These are phyloP conservation scores for Puntigrus tetrazona DNA, from an alignment of 2,113 vertebrate genomes.

Conservation along the genomic window DNA sequence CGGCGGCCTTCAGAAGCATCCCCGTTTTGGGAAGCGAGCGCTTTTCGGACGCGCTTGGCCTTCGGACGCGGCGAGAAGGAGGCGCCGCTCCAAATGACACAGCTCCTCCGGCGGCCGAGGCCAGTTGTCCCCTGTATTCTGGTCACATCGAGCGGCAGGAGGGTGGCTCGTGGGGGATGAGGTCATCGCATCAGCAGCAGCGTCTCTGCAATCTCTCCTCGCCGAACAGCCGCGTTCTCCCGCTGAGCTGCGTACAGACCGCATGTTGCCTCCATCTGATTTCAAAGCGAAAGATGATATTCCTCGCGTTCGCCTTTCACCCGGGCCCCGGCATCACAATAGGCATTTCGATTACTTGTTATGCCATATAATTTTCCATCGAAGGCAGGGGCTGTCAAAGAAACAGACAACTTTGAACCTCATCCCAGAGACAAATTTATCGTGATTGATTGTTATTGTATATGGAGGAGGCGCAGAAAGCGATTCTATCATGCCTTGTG, in stretches of 20 bases:
- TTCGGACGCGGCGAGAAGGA: constrained; percentile 2
- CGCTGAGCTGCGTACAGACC: constrained; percentile 20
- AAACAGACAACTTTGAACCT: constrained; percentile 12
- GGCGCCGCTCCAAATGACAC: constrained; percentile 34
- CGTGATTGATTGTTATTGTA: constrained; percentile 29
- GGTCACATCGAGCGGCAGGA: constrained; percentile 31
- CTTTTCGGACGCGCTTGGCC: background rate
- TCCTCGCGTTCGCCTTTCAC: constrained; percentile 9
- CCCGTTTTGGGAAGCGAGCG: background rate
- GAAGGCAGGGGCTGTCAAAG: constrained; percentile 20
- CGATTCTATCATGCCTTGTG: background rate
- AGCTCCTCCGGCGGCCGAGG: background rate
- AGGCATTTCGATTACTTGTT: constrained; percentile 34
- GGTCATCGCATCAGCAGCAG: constrained; percentile 31
- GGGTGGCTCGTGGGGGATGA: constrained; percentile 9
- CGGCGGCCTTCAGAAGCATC: background rate
- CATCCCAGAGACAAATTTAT: constrained; percentile 34
- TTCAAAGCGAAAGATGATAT: constrained; percentile 31
- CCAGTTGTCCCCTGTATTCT: constrained; percentile 33
- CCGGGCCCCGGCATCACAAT: constrained; percentile 13
- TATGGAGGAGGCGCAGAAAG: constrained; percentile 15
- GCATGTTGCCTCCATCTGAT: constrained; percentile 30
- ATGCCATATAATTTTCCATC: constrained; percentile 6
- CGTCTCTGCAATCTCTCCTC: constrained; percentile 29
- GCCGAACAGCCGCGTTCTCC: constrained; percentile 30